Conservation (phyloP, 2,888 invertebrate genomes). For the Nymphalis c-album region DNA sequence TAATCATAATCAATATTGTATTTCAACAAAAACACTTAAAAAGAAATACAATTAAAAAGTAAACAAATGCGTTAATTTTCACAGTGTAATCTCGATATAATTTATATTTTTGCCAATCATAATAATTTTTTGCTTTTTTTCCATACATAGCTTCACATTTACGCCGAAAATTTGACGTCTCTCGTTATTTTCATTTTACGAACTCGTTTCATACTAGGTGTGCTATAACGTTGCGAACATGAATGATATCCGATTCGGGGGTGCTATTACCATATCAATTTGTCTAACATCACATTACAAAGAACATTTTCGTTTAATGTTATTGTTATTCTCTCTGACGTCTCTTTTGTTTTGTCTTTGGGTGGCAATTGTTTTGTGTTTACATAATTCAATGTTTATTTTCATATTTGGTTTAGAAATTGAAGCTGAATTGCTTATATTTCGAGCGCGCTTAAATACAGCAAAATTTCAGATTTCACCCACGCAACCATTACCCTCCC, state of each 20-base stretch:
- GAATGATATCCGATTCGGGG: constrained; percentile 40
- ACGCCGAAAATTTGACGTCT: constrained; percentile 40
- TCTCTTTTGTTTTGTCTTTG: constrained; percentile 6
- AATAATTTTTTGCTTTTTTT: constrained; percentile 8
- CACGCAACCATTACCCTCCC: no score
- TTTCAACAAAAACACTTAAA: no score
- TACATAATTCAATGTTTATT: constrained; percentile 3
- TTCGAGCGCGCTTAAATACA: no score
- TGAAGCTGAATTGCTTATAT: not conserved
- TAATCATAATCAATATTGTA: no score
- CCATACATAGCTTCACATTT: constrained; percentile 20
- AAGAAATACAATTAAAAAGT: not conserved
- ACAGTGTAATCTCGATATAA: not conserved
- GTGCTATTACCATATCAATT: constrained; percentile 38
- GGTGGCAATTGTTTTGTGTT: constrained; percentile 10
- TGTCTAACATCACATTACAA: constrained; percentile 27
- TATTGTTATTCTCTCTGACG: constrained; percentile 15
- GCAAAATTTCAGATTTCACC: no score
- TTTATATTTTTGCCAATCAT: constrained; percentile 14
- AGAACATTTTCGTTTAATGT: constrained; percentile 18
- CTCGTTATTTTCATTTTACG: constrained; percentile 45
- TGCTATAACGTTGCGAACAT: constrained; percentile 36
- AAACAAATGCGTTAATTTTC: not conserved
- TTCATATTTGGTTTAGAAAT: not conserved
- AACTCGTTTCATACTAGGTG: constrained; percentile 41